Evolutionary conservation across 2,113 vertebrate genomes (phyloP).

Genomic region (Galeopterus variegatus): DNA sequence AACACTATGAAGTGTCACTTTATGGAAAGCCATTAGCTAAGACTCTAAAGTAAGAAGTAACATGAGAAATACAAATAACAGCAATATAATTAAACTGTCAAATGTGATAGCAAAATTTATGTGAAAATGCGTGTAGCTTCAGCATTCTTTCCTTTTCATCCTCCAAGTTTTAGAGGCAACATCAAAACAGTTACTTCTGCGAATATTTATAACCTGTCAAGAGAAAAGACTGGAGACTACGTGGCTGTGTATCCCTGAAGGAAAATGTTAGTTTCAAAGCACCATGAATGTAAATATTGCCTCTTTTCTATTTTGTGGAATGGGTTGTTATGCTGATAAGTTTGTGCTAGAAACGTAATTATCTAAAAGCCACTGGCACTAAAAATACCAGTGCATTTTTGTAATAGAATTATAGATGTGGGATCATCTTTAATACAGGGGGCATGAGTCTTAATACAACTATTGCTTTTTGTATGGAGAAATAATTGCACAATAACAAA

Average conservation of each 20-base stretch:
- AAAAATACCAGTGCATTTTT: conserved; percentile 35
- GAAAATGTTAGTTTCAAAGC: conserved; percentile 75
- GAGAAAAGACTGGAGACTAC: conserved; percentile 69
- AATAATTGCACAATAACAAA: neutral
- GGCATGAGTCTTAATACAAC: neutral
- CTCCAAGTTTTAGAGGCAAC: conserved; percentile 72
- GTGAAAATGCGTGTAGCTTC: conserved; percentile 43
- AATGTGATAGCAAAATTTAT: conserved; percentile 77
- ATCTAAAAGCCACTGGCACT: conserved; percentile 69
- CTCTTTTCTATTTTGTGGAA: conserved; percentile 61
- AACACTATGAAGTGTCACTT: conserved; percentile 59
- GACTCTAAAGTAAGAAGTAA: conserved; percentile 72
- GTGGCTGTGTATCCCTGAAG: conserved; percentile 68
- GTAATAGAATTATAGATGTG: neutral
- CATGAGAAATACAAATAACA: conserved; percentile 76
- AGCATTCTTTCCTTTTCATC: neutral
- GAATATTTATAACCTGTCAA: conserved; percentile 77
- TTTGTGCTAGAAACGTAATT: conserved; percentile 57
- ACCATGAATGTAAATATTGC: conserved; percentile 50
- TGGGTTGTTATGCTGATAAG: conserved; percentile 11
- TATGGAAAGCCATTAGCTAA: conserved; percentile 70
- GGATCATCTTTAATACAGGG: neutral
- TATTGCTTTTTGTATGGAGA: conserved; percentile 45
- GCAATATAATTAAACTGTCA: conserved; percentile 84
- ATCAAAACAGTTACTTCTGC: conserved; percentile 75